Base-by-base conservation (phyloP, 2,888 invertebrate genomes). In the Rotaria macrura region DNA sequence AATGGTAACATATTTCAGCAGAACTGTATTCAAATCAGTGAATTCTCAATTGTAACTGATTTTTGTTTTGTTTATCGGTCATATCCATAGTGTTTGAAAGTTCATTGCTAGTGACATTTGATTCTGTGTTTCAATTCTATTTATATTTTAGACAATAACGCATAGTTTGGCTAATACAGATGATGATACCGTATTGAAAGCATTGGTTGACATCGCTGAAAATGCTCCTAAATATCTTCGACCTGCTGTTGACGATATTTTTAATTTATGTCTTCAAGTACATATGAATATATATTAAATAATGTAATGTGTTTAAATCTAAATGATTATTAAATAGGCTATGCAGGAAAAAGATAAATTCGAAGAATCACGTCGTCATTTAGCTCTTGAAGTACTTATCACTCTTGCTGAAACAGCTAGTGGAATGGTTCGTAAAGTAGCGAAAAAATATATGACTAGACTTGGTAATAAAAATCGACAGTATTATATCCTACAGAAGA, bases 201-300 rank as follows among this genome's bases (percentile, higher is more conserved):
- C 96, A 88, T 92, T 99, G 65, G 96, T 97, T 87, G 98, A 99
- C 89, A 91, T 99, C 89, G 95, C 96, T 0, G 97, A 98, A 91
- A 93, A 94, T 86, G 94, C 95, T 14, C 97, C 98, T 0, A 97
- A 97, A 91, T 96, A 94, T 90, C 92, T 99, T 87, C 93, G 97
- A 87, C 93, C 95, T 9, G 96, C 97, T 89, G 91, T 98, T 86
- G 94, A 95, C 88, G 92, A 93, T 29, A 94, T 98, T 88, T 94
- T 97, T 90, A 94, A 95, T 89, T 93, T 97, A 90, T 95, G 95
- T 90, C 94, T 96, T 92, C 95, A 95, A 92, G 94, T 94, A 14
- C 7, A 52, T 40, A n/a, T 52, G 17, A 47, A 34, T 12, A 29
- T 7, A 9, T n/a, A 29, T n/a, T 9, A 23, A 74, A 74, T 25